Evolutionary conservation across 2,888 invertebrate genomes (phyloP), one percentile per base, ranked within the genome.

Genomic region (Flexamia atlantica): DNA sequence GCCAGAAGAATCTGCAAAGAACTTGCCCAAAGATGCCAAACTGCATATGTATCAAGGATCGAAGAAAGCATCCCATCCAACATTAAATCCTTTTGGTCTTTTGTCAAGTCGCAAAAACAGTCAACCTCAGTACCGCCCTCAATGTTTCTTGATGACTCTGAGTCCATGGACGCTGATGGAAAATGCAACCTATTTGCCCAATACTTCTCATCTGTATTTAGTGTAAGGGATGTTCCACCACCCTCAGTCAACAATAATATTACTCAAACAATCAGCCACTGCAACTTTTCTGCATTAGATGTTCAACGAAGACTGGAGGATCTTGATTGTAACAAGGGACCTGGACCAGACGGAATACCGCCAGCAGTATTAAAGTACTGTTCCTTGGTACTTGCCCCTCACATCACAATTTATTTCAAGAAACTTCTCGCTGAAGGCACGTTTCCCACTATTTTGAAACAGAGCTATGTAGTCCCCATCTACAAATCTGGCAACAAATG

Each of bases 151-250:
- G 53, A 53, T 53, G 4, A 5, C 17, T 9, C 20, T 3, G 20
- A 20, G n/a, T 5, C 53, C 20, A 7, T 17, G 4, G 53, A 53
- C 17, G 53, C 17, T 20, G 53, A 53, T 53, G 74, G 20, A 17
- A 74, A 74, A 40, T 74, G 74, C 25, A 46, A 74, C 9, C 74
- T 74, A 17, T 74, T 74, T 74, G 74, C 32, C 14, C 5, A 40
- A 20, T 72, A 30, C 74, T 74, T 74, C 20, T 74, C 74, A 1
- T 74, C 40, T 17, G n/a, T 40, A 14, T 74, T 74, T 74, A 7
- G 10, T 32, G 4, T 2, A n/a, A 40, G n/a, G 5, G 46, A 40
- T 40, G 17, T 40, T 1, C 36, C 36, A 20, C 40, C 40, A 23
- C 28, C n/a, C n/a, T n/a, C 30, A 28, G 72, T 28, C 72, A 28